Evolutionary conservation across 1,140 invertebrate genomes (phyloP), one percentile per base, ranked within the genome.

Genomic region (Halyomorpha halys): DNA sequence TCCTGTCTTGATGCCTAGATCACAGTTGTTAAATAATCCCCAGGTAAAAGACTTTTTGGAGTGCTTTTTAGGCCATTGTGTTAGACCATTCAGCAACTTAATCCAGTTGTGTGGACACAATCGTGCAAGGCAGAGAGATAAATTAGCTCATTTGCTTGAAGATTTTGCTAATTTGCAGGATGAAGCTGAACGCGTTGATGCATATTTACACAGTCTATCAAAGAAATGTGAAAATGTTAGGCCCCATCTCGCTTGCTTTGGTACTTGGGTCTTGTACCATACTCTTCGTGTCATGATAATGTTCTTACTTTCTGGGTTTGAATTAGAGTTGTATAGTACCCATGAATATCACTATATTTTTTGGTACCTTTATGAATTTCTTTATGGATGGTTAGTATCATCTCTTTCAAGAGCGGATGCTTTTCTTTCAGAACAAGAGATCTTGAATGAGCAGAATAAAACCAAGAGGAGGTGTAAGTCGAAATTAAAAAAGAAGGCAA

Each of bases 271-370:
- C 25, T 79, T 97, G 53, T 97, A 96, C 77, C 92, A 97, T 74
- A 94, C 91, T n/a, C 79, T 97, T 18, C 80, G 90, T 66, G 85
- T 94, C n/a, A 97, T 97, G 92, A 89, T 95, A 64, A 87, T 93
- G 74, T 98, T 95, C 76, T 79, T 97, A 23, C 80, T 97, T 64
- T 89, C 91, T 61, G 95, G 95, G 0, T 93, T 98, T 71, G 94
- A 98, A 73, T 77, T 98, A 18, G 94, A 97, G 74, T 76, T 98
- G 0, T 98, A 97, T 78, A 91, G 91, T 49, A 84, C 88, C n/a
- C 94, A 97, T 73, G 95, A 98, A 78, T 97, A 92, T 76, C 87
- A 94, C 70, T 98, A 95, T 72, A 88, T 96, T 67, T 96, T 87
- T 78, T 95, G 92, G 92, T 97, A 98, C 76, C 76, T 97, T 25